phyloP scores from a whole-genome alignment of 2,888 invertebrate species.

The Neria commutata region DNA sequence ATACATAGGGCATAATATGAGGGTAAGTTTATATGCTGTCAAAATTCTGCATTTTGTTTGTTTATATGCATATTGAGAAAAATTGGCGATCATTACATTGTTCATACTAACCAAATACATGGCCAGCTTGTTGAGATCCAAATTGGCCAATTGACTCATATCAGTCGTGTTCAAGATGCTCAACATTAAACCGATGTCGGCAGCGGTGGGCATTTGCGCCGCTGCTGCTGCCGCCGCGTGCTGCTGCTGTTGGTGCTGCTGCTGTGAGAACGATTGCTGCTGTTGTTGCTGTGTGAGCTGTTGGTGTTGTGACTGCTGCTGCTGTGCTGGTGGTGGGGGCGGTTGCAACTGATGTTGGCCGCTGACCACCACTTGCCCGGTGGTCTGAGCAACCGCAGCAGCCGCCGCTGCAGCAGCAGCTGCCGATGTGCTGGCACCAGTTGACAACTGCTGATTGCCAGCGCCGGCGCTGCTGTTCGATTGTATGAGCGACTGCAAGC shows the following conservation, averaged over 20 bases:
- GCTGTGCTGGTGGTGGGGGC: conserved; percentile 26
- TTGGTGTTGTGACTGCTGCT: conserved; percentile 39
- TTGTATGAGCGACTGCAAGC: conserved; percentile 58
- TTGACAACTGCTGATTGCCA: conserved; percentile 34
- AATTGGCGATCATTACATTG: conserved; percentile 49
- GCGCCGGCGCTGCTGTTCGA: conserved; percentile 30
- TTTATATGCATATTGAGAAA: no score
- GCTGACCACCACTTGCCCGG: conserved; percentile 19
- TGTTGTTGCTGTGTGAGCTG: conserved; percentile 38
- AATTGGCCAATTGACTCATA: conserved; percentile 70
- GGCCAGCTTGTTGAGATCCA: conserved; percentile 76
- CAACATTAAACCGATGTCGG: conserved; percentile 62
- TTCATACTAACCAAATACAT: conserved; percentile 74
- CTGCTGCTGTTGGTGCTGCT: conserved; percentile 33
- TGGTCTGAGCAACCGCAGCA: conserved; percentile 36
- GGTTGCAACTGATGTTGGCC: conserved; percentile 28
- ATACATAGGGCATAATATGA: no score
- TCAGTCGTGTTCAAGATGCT: conserved; percentile 62
- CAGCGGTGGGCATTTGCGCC: conserved; percentile 61
- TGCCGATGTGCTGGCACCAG: conserved; percentile 53
- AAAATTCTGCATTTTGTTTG: no score
- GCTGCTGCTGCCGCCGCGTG: conserved; percentile 39
- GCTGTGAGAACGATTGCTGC: conserved; percentile 32
- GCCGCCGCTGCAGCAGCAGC: conserved; percentile 54
- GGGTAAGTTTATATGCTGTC: no score